phyloP scores from a whole-genome alignment of 2,888 invertebrate genomes.

The Aporophyla nigra region DNA sequence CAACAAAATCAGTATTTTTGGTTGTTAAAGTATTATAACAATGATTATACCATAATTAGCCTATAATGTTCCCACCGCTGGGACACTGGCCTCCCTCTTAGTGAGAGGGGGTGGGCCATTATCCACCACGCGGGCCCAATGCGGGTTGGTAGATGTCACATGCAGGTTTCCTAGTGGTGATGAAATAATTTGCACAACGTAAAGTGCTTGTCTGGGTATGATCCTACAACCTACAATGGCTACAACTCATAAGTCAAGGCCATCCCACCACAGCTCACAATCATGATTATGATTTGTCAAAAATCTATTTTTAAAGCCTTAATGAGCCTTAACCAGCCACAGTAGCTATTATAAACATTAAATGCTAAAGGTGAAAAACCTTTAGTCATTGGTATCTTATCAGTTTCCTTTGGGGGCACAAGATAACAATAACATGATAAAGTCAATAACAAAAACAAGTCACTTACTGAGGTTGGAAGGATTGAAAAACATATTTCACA shows the following conservation, averaged over 20 bases:
- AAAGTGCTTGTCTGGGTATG: not conserved
- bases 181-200: not conserved
- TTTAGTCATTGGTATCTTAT: slow-evolving; percentile 47
- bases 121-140: not conserved
- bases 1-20: not conserved
- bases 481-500: slow-evolving; percentile 98
- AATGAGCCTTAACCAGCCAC: slow-evolving; percentile 21
- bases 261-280: not conserved
- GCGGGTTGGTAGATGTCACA: not conserved
- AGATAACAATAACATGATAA: slow-evolving; percentile 45
- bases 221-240: not conserved
- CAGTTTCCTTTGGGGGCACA: slow-evolving; percentile 38
- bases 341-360: slow-evolving; percentile 19
- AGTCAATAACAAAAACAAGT: slow-evolving; percentile 46
- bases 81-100: not conserved
- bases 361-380: slow-evolving; percentile 39
- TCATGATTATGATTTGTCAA: not conserved
- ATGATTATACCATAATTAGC: not conserved
- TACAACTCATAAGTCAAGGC: not conserved
- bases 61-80: not conserved
- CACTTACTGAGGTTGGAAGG: slow-evolving; percentile 95
- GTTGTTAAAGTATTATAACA: not conserved
- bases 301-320: slow-evolving; percentile 3
- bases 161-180: not conserved
- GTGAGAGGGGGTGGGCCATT: not conserved